Evolutionary conservation across 2,888 invertebrate species (phyloP).

Genomic region (Copidosoma aretas): DNA sequence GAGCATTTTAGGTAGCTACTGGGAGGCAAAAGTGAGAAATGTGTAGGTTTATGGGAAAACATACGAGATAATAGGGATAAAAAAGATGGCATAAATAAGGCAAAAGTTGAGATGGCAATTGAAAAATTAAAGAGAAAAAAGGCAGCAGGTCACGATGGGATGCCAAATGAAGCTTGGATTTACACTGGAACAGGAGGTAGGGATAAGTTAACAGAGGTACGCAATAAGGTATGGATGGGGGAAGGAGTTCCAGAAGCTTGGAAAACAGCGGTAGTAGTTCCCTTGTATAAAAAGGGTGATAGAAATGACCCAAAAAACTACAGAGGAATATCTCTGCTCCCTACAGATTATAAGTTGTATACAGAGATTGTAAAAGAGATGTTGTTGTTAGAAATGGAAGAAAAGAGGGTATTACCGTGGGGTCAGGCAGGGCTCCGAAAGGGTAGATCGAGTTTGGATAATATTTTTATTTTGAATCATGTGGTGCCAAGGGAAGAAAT

Average conservation of each 20-base stretch:
- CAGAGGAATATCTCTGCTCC: conserved; percentile 41
- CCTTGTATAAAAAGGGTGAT: conserved; percentile 40
- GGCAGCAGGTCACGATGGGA: conserved; percentile 32
- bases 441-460: conserved; percentile 34
- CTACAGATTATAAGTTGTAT: conserved; percentile 41
- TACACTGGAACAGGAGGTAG: conserved; percentile 17
- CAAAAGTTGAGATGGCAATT: neutral
- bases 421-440: conserved; percentile 39
- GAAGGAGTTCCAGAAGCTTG: conserved; percentile 37
- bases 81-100: neutral
- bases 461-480: conserved; percentile 35
- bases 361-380: conserved; percentile 34
- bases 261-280: conserved; percentile 34
- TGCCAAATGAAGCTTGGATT: conserved; percentile 40
- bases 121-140: conserved; percentile 34
- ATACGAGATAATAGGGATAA: neutral
- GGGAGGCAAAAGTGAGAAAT: neutral
- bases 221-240: conserved; percentile 26
- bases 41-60: neutral
- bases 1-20: conserved; percentile 2
- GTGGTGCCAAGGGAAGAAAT: conserved; percentile 17
- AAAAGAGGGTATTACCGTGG: conserved; percentile 27
- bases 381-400: conserved; percentile 34
- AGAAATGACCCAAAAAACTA: conserved; percentile 33
- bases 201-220: neutral